These are phyloP conservation scores for Ginglymostoma cirratum DNA, from an alignment of 2,113 vertebrate species.

Conservation along the genomic window DNA sequence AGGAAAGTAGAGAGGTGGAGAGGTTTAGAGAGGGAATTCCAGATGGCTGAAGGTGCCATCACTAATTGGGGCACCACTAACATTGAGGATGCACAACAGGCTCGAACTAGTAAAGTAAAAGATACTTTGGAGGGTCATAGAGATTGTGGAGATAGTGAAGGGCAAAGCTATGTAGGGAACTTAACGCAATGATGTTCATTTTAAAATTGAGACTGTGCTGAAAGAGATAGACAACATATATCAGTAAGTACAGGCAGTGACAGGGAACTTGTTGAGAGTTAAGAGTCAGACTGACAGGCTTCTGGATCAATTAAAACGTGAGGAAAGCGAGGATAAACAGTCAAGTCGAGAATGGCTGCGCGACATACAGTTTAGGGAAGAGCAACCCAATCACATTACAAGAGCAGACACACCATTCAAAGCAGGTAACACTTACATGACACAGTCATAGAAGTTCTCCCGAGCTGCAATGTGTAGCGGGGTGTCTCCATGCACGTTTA, in stretches of 20 bases:
- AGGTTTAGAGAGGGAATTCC: too few species aligned
- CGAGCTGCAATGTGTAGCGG: conserved; percentile 80
- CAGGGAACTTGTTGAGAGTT: background rate
- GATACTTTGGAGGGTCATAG: too few species aligned
- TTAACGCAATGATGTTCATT: too few species aligned
- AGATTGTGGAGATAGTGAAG: too few species aligned
- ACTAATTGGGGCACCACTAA: too few species aligned
- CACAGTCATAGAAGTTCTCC: conserved; percentile 76
- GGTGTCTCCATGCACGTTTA: conserved; percentile 81
- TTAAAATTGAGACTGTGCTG: too few species aligned
- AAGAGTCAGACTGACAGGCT: background rate
- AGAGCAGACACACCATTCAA: background rate
- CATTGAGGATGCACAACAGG: too few species aligned
- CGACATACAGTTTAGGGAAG: background rate
- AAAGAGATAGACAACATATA: background rate
- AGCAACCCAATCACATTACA: background rate
- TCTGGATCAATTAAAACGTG: background rate
- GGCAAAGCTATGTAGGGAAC: too few species aligned
- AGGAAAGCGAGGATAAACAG: background rate
- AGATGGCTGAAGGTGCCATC: too few species aligned
- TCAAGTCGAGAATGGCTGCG: background rate
- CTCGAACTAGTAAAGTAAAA: too few species aligned
- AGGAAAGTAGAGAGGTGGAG: too few species aligned
- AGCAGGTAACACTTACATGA: conserved; percentile 63
- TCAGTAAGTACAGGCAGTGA: background rate